Base-by-base conservation (phyloP, 2,888 invertebrate species). In the Scaptomyza flava region DNA sequence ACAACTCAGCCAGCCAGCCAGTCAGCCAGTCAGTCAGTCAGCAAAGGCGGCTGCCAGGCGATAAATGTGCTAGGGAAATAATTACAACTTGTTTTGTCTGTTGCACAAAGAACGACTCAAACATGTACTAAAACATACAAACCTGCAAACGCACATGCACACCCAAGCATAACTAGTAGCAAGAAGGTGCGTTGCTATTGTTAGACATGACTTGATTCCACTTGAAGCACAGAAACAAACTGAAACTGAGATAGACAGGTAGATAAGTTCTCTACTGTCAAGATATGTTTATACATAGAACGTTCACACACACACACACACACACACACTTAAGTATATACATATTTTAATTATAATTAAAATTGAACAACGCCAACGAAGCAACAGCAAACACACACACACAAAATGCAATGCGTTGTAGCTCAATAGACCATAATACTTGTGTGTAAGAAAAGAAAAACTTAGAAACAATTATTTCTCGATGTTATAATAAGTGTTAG, bases 11-110 rank as follows among this genome's bases (percentile, higher is more conserved):
- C n/a, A n/a, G n/a, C n/a, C n/a, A n/a, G n/a, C n/a, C n/a, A n/a
- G n/a, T n/a, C n/a, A n/a, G n/a, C n/a, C n/a, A n/a, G n/a, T n/a
- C 54, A 53, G 45, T n/a, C 20, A 8, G 47, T 31, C 31, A n/a
- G 4, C n/a, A 3, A 34, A n/a, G 43, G 48, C 52, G 43, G 48
- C 52, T 54, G 41, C 38, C 57, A 48, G 36, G 63, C 66, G 43
- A 47, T 63, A 14, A 38, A 38, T 38, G 14, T 14, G 38, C 33
- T 20, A 60, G 38, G 66, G 57, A 72, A 71, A 70, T 77, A 81
- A 71, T 81, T 81, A 79, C 72, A 72, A 41, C 57, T 46, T 67
- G 67, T 59, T 67, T 61, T 67, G 64, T 78, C 58, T 36, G 47
- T 46, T 41, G 66, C 73, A 67, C 58, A 61, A 46, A 57, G 43